Base-by-base conservation (phyloP, 2,797 vertebrate genomes). In the Sebastes matsubarae region DNA sequence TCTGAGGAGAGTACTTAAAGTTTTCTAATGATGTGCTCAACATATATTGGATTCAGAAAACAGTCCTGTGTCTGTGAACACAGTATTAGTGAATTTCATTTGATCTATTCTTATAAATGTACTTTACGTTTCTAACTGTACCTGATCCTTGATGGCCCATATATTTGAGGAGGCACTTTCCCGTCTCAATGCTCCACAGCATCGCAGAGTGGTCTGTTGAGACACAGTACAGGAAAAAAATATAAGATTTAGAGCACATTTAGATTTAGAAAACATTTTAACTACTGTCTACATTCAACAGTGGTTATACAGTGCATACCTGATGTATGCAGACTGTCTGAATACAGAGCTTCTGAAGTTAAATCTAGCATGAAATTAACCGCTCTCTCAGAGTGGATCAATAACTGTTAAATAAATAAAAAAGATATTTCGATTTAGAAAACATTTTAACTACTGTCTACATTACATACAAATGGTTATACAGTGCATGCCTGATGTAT, bases 151-250 rank as follows among this genome's bases (percentile, higher is more conserved):
- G 97, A 11, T 99, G 98, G 68, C 98, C 98, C 1, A 96, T 82
- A 10, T 99, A 99, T 79, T 98, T 99, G 65, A 97, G 95, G 83
- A 99, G 97, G 90, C 97, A 97, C 91, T 97, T 98, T 25, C 98
- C 98, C 0, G 98, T 99, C 94, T 99, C 98, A 54, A 99, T 99
- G 93, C 98, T 99, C 98, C 98, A 99, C 75, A 99, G 93, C 95
- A 99, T 96, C 4, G 97, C 98, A 32, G 96, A 97, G 93, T 99
- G 98, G 92, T 99, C 98, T 99, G 86, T 59, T 66, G 10, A 85
- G 3, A 70, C 3, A 69, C 8, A 6, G 2, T 5, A n/a, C 0
- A 12, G 42, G 16, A 46, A 46, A 24, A 4, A 59, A 27, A 59
- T 52, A n/a, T 20, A 18, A 52, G 46, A 52, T 52, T 52, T 0